Evolutionary conservation across 1,140 invertebrate genomes (phyloP).

Genomic region (Bombus picipes): DNA sequence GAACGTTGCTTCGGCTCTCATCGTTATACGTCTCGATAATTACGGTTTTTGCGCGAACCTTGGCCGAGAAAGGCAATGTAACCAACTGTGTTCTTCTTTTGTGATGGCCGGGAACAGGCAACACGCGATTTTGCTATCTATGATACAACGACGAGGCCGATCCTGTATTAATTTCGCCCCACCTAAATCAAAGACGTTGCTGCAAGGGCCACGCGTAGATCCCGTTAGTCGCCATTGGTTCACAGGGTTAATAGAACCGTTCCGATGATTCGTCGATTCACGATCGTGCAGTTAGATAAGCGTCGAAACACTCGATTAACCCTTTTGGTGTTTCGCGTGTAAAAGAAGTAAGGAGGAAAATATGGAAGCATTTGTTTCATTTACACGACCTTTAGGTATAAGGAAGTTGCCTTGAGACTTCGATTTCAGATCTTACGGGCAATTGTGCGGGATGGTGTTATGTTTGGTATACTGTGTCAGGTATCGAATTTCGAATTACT

Average conservation of each 20-base stretch:
- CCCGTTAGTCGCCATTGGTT: slow-evolving; percentile 57
- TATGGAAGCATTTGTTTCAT: no score
- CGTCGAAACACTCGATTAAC: slow-evolving; percentile 11
- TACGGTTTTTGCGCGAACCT: slow-evolving; percentile 35
- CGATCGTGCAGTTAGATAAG: slow-evolving; percentile 47
- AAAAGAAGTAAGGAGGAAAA: background rate
- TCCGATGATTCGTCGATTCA: slow-evolving; percentile 52
- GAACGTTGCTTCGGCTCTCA: background rate
- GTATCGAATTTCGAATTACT: no score
- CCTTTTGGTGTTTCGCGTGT: background rate
- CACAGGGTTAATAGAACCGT: slow-evolving; percentile 61
- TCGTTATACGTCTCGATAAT: slow-evolving; percentile 28
- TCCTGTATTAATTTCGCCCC: slow-evolving; percentile 53
- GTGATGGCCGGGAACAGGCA: background rate
- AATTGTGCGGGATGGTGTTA: no score
- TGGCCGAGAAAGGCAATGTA: slow-evolving; percentile 4
- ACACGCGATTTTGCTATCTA: background rate
- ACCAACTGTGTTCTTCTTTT: background rate
- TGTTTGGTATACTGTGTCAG: no score
- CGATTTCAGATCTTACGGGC: no score
- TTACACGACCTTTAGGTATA: no score
- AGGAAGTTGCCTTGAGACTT: no score
- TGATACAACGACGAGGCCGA: background rate
- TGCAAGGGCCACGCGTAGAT: slow-evolving; percentile 50
- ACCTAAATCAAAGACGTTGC: slow-evolving; percentile 25